A percentile compares a stretch with the other conserved stretches of the same genome.
phyloP scores from a whole-genome alignment of 2,797 vertebrate genomes.

The Falco novaeseelandiae region DNA sequence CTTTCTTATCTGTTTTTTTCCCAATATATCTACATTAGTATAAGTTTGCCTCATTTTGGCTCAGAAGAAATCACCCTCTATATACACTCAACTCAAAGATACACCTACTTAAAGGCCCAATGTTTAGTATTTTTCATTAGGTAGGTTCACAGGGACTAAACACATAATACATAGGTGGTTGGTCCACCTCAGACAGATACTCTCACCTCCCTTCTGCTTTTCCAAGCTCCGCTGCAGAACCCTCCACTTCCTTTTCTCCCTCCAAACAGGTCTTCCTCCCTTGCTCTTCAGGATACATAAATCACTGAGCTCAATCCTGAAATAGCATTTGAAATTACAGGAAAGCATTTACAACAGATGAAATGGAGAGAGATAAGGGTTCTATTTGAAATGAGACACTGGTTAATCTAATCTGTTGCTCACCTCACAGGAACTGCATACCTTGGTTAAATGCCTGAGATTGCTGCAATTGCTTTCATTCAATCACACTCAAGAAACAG shows the following conservation, averaged over 20 bases:
- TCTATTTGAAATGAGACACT: background rate
- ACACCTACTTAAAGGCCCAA: background rate
- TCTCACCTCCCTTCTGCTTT: background rate
- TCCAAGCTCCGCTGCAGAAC: background rate
- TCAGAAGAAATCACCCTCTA: background rate
- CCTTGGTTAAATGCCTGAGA: background rate
- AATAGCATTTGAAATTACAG: background rate
- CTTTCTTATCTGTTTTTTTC: background rate
- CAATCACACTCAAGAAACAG: background rate
- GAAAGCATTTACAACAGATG: background rate
- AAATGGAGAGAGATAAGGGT: background rate
- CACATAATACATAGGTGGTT: accelerated
- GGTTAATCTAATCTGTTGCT: background rate
- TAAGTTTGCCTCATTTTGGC: background rate
- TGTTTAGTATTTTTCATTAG: background rate
- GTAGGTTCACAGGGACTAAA: background rate
- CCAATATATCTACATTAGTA: background rate
- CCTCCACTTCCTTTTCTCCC: background rate
- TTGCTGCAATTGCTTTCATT: background rate
- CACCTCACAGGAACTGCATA: background rate
- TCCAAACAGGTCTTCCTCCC: background rate
- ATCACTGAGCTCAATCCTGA: background rate
- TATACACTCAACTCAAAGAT: background rate
- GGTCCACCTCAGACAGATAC: background rate
- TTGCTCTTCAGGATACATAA: background rate